These are phyloP conservation scores for Prinia subflava DNA, from an alignment of 2,113 vertebrate genomes.

Conservation along the genomic window DNA sequence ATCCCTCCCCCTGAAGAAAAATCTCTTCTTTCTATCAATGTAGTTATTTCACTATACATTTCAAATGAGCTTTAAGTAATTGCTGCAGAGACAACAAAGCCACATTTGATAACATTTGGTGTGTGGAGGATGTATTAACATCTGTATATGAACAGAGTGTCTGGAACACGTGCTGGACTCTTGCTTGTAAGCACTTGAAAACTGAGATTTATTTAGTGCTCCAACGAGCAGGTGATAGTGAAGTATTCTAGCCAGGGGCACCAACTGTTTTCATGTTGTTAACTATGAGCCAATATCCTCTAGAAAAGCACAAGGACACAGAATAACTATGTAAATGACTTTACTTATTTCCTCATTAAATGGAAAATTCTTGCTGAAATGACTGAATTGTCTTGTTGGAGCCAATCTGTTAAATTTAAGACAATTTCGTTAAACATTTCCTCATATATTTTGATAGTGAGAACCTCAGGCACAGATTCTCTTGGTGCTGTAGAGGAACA, in stretches of 20 bases:
- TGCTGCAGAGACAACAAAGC: background rate
- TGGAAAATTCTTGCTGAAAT: background rate
- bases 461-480: background rate
- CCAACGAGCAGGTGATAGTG: slow-evolving; percentile 26
- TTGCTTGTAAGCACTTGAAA: slow-evolving; percentile 63
- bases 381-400: background rate
- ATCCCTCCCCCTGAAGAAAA: background rate
- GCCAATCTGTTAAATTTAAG: background rate
- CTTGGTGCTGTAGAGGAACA: background rate
- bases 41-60: background rate
- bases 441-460: background rate
- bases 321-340: background rate
- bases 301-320: background rate
- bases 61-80: background rate
- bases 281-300: background rate
- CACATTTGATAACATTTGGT: background rate
- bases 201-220: slow-evolving; percentile 54
- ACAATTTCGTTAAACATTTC: background rate
- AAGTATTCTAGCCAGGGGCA: slow-evolving; percentile 57
- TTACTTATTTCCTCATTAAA: background rate
- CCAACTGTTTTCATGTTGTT: slow-evolving; percentile 35
- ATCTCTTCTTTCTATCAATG: background rate
- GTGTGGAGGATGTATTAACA: background rate
- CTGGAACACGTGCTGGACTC: slow-evolving; percentile 45
- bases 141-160: slow-evolving; percentile 4